phyloP scores from a whole-genome alignment of 2,888 invertebrate species.

The Spilosoma lubricipeda region DNA sequence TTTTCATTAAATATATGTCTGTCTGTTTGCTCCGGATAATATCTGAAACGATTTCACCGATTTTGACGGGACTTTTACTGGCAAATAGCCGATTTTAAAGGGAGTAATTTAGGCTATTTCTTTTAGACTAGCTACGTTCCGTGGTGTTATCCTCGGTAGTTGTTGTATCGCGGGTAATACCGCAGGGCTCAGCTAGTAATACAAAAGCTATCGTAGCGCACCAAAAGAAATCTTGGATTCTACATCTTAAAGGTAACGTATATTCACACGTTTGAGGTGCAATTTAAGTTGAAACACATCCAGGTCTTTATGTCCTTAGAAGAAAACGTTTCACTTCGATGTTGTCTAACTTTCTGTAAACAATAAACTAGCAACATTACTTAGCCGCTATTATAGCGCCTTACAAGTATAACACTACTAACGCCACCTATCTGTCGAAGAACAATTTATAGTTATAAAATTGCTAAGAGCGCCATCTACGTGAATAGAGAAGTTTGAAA shows the following conservation, averaged over 20 bases:
- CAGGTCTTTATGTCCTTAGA: not conserved
- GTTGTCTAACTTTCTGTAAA: not conserved
- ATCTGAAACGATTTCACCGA: too few relatives aligned
- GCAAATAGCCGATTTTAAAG: too few relatives aligned
- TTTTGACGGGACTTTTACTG: too few relatives aligned
- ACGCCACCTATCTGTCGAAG: slow-evolving; percentile 8
- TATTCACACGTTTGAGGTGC: not conserved
- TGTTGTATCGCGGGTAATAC: too few relatives aligned
- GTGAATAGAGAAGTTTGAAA: not conserved
- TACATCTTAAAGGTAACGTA: not conserved
- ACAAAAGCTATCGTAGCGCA: not conserved
- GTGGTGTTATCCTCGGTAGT: too few relatives aligned
- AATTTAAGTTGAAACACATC: not conserved
- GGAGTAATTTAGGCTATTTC: too few relatives aligned
- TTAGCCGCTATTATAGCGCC: too few relatives aligned
- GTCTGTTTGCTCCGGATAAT: too few relatives aligned
- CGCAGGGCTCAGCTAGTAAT: too few relatives aligned
- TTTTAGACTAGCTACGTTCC: too few relatives aligned
- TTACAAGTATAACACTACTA: slow-evolving; percentile 1
- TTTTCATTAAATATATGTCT: too few relatives aligned
- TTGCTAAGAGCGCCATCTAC: slow-evolving; percentile 34
- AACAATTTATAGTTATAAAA: not conserved
- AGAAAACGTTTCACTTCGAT: not conserved
- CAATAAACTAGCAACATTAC: not conserved
- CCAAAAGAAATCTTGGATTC: not conserved